These are phyloP conservation scores for Nephrotoma flavescens DNA, from an alignment of 2,888 invertebrate species.

Conservation along the genomic window DNA sequence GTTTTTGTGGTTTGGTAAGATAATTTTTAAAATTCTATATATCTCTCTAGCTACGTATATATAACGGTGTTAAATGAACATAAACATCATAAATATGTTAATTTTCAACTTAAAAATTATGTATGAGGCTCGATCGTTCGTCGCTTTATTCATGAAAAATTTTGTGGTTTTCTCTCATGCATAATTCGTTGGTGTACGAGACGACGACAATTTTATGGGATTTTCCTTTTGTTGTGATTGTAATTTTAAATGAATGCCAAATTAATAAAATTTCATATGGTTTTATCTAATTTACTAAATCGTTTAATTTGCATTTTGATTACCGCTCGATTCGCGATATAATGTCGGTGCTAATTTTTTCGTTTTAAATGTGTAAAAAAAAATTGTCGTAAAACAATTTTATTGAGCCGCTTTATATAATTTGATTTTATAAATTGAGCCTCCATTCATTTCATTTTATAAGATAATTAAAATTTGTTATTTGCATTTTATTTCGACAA, in stretches of 20 bases:
- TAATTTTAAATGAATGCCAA: background rate
- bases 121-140: background rate
- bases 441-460: too few relatives aligned
- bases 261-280: background rate
- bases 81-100: background rate
- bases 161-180: background rate
- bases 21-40: background rate
- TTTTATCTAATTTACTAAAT: background rate
- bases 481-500: too few relatives aligned
- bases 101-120: background rate
- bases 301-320: background rate
- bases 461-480: too few relatives aligned
- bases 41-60: background rate
- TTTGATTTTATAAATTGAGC: too few relatives aligned
- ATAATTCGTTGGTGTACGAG: background rate
- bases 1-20: background rate
- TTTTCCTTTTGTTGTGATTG: background rate
- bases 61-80: background rate
- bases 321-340: background rate
- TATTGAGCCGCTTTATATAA: too few relatives aligned
- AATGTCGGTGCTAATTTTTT: background rate
- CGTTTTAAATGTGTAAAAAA: background rate
- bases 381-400: background rate
- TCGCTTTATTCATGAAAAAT: background rate
- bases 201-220: background rate